These are phyloP conservation scores for Drosophila burlai DNA, from an alignment of 1,140 invertebrate species.

Conservation along the genomic window DNA sequence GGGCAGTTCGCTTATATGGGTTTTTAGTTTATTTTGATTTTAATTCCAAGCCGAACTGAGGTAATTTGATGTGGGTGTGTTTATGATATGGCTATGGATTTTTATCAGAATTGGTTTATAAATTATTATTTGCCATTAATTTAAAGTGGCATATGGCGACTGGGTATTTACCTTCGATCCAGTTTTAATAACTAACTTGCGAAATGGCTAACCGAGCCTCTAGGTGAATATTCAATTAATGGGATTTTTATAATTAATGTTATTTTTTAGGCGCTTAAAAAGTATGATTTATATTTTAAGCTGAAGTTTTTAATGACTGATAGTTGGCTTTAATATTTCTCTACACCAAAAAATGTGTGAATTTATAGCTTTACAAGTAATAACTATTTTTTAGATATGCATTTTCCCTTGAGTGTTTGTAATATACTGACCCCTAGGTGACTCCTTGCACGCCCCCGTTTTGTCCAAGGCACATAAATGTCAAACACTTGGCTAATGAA, in stretches of 20 bases:
- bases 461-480: constrained; percentile 48
- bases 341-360: not conserved
- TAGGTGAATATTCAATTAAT: not conserved
- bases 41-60: constrained; percentile 42
- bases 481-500: constrained; percentile 45
- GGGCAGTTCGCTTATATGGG: constrained; percentile 21
- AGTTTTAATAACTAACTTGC: constrained; percentile 30
- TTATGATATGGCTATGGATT: constrained; percentile 42
- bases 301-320: not conserved
- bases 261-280: not conserved
- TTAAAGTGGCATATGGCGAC: constrained; percentile 23
- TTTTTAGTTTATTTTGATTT: constrained; percentile 32
- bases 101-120: constrained; percentile 46
- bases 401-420: not conserved
- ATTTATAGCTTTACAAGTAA: no score
- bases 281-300: not conserved
- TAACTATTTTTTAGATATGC: not conserved
- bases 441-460: constrained; percentile 9
- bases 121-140: constrained; percentile 46
- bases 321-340: not conserved
- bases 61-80: constrained; percentile 68
- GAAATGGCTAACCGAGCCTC: not conserved
- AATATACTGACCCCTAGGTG: not conserved
- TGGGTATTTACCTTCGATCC: constrained; percentile 16
- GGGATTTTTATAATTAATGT: not conserved